Evolutionary conservation across 2,113 vertebrate species (phyloP), one percentile per base, ranked within the genome.

Genomic region (Trematocara macrostoma): DNA sequence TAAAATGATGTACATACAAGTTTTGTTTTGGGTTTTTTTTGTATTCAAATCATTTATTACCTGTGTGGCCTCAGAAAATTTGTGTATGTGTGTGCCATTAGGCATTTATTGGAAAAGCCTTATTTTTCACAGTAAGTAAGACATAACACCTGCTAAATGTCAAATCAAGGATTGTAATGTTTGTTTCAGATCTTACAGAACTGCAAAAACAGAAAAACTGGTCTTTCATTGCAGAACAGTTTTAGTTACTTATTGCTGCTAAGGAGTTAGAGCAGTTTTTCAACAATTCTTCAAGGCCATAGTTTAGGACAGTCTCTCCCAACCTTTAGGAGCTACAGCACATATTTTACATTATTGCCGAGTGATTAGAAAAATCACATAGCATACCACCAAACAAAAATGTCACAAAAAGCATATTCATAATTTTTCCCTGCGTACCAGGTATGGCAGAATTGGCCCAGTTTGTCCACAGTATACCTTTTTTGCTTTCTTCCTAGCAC

Each of bases 391-490:
- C 23, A 57, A 57, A 57, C 55, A 57, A 57, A 57, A 29, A 8
- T 15, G 55, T 29, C 55, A 49, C 16, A 57, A 57, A 57, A 57
- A 57, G 12, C 55, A 29, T 57, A 57, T 29, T 57, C 23, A 57
- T 57, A 0, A 56, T 29, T 56, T 56, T 0, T 12, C 2, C 55
- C 55, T 29, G 55, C 1, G 0, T 29, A 0, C 55, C 0, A 56
- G 55, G 23, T 56, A 29, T 56, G 29, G 23, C 23, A 14, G 55
- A 56, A 56, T 29, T 56, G 4, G 12, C 55, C 7, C 7, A 29
- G 55, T 56, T 56, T 56, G 23, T 56, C 55, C 23, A 8, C 4
- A 56, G 23, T 3, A 56, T 56, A 56, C 12, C 12, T 29, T 56
- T 56, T 56, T 29, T 2, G 0, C 55, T 56, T 29, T 29, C 23